phyloP scores from a whole-genome alignment of 1,140 invertebrate genomes.

The Hyles vespertilio region DNA sequence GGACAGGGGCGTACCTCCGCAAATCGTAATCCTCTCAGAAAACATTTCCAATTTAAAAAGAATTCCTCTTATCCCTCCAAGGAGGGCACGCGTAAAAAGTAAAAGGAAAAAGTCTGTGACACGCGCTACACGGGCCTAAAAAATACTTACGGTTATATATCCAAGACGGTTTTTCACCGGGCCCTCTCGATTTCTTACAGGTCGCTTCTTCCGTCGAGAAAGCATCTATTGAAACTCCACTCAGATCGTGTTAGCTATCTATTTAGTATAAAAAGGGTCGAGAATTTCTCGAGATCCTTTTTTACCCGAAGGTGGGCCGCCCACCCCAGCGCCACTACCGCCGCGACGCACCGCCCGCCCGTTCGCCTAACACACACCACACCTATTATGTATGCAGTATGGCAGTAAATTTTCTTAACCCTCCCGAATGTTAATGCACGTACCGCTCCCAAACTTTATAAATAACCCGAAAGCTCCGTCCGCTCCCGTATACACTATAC shows the following conservation, averaged over 20 bases:
- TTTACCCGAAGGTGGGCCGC: slow-evolving; percentile 58
- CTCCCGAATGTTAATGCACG: neutral
- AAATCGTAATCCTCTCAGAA: slow-evolving; percentile 75
- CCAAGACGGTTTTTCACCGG: slow-evolving; percentile 48
- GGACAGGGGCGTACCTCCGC: slow-evolving; percentile 56
- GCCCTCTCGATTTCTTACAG: slow-evolving; percentile 68
- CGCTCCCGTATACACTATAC: no score
- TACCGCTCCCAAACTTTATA: neutral
- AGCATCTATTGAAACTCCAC: slow-evolving; percentile 75
- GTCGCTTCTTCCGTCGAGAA: slow-evolving; percentile 70
- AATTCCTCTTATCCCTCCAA: slow-evolving; percentile 70
- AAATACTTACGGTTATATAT: slow-evolving; percentile 27
- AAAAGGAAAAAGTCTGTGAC: slow-evolving; percentile 66
- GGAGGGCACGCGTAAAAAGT: slow-evolving; percentile 68
- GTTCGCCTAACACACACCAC: slow-evolving; percentile 13
- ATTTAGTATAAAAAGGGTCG: slow-evolving; percentile 75
- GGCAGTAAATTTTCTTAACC: slow-evolving; percentile 5
- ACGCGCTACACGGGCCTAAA: slow-evolving; percentile 37
- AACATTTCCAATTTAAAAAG: slow-evolving; percentile 76
- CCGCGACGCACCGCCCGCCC: slow-evolving; percentile 22
- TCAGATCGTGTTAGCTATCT: slow-evolving; percentile 74
- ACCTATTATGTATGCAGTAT: slow-evolving; percentile 20
- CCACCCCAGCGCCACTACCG: slow-evolving; percentile 33
- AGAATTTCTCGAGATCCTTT: slow-evolving; percentile 69
- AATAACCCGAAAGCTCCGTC: neutral